These are phyloP conservation scores for Pseudomyrmex pallidus DNA, from an alignment of 1,140 invertebrate species.

Conservation along the genomic window DNA sequence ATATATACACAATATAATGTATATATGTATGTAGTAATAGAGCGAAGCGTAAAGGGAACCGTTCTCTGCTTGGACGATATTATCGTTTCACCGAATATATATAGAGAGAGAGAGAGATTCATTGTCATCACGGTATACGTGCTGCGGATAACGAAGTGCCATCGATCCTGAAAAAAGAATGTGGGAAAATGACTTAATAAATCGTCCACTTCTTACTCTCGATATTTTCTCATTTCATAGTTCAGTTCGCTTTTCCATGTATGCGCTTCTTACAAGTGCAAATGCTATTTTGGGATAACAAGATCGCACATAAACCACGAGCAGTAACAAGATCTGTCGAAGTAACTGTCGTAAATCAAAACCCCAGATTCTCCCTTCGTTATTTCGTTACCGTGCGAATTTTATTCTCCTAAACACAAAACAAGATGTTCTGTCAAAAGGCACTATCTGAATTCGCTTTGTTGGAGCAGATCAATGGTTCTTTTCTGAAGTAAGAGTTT, in stretches of 20 bases:
- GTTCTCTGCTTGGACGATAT: neutral
- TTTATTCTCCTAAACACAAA: conserved; percentile 56
- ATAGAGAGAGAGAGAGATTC: no score
- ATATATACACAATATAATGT: neutral
- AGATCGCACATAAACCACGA: conserved; percentile 53
- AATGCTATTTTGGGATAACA: conserved; percentile 69
- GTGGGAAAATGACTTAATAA: conserved; percentile 57
- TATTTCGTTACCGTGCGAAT: conserved; percentile 57
- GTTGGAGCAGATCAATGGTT: no score
- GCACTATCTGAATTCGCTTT: neutral
- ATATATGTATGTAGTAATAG: neutral
- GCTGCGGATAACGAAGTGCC: conserved; percentile 46
- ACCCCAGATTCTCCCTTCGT: conserved; percentile 57
- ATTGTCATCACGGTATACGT: conserved; percentile 8
- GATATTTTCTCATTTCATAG: neutral
- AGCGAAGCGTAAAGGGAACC: neutral
- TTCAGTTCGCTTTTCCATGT: neutral
- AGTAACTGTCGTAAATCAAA: conserved; percentile 60
- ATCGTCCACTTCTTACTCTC: conserved; percentile 47
- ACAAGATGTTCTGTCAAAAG: conserved; percentile 8
- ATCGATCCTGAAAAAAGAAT: conserved; percentile 8
- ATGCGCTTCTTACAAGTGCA: neutral
- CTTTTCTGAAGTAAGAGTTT: no score
- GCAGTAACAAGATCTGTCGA: conserved; percentile 67
- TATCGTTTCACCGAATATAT: conserved; percentile 20